Evolutionary conservation across 2,113 vertebrate species (phyloP), one percentile per base, ranked within the genome.

Genomic region (Actenoides lindsayi): DNA sequence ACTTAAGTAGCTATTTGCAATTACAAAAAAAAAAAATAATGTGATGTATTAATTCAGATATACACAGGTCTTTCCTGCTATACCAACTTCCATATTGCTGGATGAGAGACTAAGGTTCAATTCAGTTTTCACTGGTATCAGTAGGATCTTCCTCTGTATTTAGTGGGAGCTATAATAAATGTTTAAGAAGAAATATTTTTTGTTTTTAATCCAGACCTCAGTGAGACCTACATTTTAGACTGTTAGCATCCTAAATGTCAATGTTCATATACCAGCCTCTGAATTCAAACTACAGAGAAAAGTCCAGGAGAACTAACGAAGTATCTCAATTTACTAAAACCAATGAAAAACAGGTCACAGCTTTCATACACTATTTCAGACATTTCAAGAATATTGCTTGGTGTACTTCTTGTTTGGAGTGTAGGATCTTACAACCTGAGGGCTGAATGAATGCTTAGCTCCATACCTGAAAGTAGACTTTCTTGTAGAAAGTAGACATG

Each of bases 221-320:
- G 3, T 16, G 21, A 90, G 12, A 17, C 11, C 37, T 78, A 35
- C 6, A n/a, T 73, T 92, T 96, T 73, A 46, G 13, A 84, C 28
- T 67, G 23, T 59, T 54, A 87, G 23, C 10, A 60, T 54, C 21
- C 27, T 28, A 50, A 63, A 60, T 28, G 30, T 33, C 44, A 30
- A 65, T 5, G 5, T 53, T 60, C n/a, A 33, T 25, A 33, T 15
- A 77, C 16, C 74, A 96, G 90, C 46, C 87, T 42, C 75, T 51
- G 90, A 88, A 90, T 65, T 83, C 60, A 91, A 37, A 85, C 46
- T 74, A 54, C 21, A 86, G 28, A 92, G 85, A 83, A 76, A 88
- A 90, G 12, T 64, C 30, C 87, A 75, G 25, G 16, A 87, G 5
- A 92, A 37, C 9, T 16, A 10, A 53, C 37, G 10, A 86, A 90